Base-by-base conservation (phyloP, 1,140 invertebrate species). In the Spodoptera frugiperda region DNA sequence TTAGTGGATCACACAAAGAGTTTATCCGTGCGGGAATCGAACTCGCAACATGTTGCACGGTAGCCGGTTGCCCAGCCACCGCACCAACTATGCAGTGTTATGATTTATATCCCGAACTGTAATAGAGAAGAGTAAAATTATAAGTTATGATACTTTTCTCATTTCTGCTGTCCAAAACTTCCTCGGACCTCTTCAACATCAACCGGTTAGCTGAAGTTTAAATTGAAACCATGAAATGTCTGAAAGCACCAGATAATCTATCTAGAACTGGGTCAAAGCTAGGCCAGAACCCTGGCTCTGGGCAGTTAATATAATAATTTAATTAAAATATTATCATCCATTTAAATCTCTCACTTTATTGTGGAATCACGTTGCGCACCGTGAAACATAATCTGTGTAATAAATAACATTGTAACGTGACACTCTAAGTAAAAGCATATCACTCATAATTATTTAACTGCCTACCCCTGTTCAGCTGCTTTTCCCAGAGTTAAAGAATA, bases 371-470 rank as follows among this genome's bases (percentile, higher is more conserved):
- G 21, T 57, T 57, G 2, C 21, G 2, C 54, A 6, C 14, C 54
- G 14, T 14, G 54, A 57, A 57, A 57, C 25, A 57, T 30, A 25
- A 57, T 57, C 54, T 57, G 11, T 57, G 5, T 39, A 57, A 21
- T 25, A 57, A 53, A 57, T 14, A 57, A 25, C 25, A 5, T 25
- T 57, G 54, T 25, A 57, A 57, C 30, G 4, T 3, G 54, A 57
- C 9, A 9, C 33, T n/a, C 4, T 3, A 17, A 63, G 5, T 1
- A 17, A 17, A 63, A 44, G 10, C 11, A 10, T n/a, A 44, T 44
- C 15, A 63, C 44, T 61, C 33, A 63, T 44, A 17, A 63, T 19
- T 15, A 25, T n/a, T n/a, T 25, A 25, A 25, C 8, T 39, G 8
- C 5, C 33, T 39, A 39, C 4, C 33, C 8, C 33, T 39, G 5